Base-by-base conservation (phyloP, 2,797 vertebrate species). In the Sternotherus odoratus region DNA sequence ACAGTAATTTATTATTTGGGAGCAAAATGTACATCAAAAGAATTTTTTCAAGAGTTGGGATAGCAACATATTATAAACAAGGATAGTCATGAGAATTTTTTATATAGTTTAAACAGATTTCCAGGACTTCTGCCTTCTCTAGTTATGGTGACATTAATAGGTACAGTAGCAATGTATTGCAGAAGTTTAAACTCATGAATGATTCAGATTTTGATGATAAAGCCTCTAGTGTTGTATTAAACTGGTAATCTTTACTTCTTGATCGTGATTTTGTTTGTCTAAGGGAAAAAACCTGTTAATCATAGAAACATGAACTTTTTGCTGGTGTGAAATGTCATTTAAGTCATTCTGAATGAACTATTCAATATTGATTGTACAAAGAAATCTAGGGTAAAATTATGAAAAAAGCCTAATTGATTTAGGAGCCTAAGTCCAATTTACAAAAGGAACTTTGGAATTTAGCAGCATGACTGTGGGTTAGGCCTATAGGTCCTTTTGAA, bases 1-100 rank as follows among this genome's bases (percentile, higher is more conserved):
- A 77, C 90, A 88, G 74, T 95, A 93, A 85, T 88, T 93, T 95
- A 91, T 88, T 95, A 95, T 95, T 96, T 97, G 95, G 94, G 96
- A 96, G 79, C 95, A 88, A 93, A 96, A 95, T 95, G 88, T 90
- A 82, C 87, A 94, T 12, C 81, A 86, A 91, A 89, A 92, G 83
- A 96, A 95, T 77, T 93, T 95, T 95, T 49, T 92, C 82, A 88
- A 60, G 91, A 88, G 92, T 95, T 92, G 93, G 17, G 30, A 39
- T 97, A 85, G 79, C 86, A 92, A 79, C 85, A 92, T 95, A 88
- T 93, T 92, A 92, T 90, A 96, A 96, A 95, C 93, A 96, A 95
- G 87, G 78, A 16, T 77, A 94, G 86, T 77, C 91, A 63, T 88
- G 90, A 89, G 92, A 94, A 94, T 92, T 36, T 54, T 80, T 57